Evolutionary conservation across 2,888 invertebrate species (phyloP).

Genomic region (Patella ulyssiponensis): DNA sequence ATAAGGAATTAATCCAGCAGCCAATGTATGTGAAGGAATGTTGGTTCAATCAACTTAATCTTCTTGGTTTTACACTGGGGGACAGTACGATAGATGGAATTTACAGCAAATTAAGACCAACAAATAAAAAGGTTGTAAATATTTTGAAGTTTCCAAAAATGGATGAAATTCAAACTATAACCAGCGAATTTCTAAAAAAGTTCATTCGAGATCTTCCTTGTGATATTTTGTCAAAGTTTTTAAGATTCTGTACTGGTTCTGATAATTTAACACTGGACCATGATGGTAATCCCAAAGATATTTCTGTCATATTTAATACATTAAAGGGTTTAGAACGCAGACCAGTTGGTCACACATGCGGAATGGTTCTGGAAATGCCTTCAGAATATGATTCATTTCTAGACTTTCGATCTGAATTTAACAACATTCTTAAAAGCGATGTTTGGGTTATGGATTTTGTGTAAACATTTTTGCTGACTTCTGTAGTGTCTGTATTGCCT

Average conservation of each 20-base stretch:
- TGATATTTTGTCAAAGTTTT: slow-evolving; percentile 1
- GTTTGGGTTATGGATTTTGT: slow-evolving; percentile 9
- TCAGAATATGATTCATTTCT: slow-evolving; percentile 1
- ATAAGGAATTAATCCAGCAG: too few relatives aligned
- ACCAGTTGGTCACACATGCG: slow-evolving; percentile 6
- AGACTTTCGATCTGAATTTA: slow-evolving; percentile 8
- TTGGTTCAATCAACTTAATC: too few relatives aligned
- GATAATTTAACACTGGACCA: not conserved
- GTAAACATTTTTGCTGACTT: slow-evolving; percentile 5
- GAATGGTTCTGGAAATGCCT: not conserved
- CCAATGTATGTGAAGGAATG: too few relatives aligned
- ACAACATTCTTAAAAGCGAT: slow-evolving; percentile 6
- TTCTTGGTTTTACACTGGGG: too few relatives aligned
- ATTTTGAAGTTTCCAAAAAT: not conserved
- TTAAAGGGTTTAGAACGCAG: slow-evolving; percentile 6
- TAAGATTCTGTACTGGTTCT: slow-evolving; percentile 6
- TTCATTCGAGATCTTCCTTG: not conserved
- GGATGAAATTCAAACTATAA: not conserved
- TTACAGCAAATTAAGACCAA: not conserved
- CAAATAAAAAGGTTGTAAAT: slow-evolving; percentile 6
- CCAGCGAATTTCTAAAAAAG: not conserved
- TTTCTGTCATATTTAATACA: slow-evolving; percentile 1
- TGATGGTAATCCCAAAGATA: slow-evolving; percentile 3
- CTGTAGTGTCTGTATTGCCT: too few relatives aligned
- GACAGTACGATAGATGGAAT: slow-evolving; percentile 1